Conservation (phyloP, 2,888 invertebrate species). For the Mongoloraphidia duomilia region DNA sequence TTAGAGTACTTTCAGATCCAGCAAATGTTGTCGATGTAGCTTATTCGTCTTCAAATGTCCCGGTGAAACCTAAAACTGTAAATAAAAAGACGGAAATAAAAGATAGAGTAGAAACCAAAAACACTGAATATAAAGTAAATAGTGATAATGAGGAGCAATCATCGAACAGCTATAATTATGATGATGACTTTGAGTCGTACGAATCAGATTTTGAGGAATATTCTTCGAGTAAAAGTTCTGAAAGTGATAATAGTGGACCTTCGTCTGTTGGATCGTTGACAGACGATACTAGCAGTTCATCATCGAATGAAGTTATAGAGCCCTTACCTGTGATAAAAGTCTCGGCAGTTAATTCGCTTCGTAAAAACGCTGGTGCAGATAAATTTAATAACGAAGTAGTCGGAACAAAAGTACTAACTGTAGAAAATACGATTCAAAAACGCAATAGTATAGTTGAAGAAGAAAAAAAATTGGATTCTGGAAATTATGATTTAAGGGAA, state of each 20-base stretch:
- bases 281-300: no score
- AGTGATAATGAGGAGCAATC: background rate
- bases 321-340: no score
- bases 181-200: slow-evolving; percentile 42
- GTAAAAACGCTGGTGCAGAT: slow-evolving; percentile 15
- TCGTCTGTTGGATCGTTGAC: no score
- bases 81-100: no score
- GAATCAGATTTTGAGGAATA: slow-evolving; percentile 39
- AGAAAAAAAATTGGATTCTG: slow-evolving; percentile 42
- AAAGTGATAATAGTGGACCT: no score
- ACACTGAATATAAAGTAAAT: background rate
- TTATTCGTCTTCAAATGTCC: background rate
- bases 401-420: background rate
- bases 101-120: no score
- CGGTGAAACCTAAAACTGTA: no score
- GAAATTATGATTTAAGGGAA: slow-evolving; percentile 37
- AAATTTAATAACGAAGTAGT: slow-evolving; percentile 14
- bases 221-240: slow-evolving; percentile 6
- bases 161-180: slow-evolving; percentile 25
- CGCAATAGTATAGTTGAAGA: slow-evolving; percentile 25
- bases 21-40: no score
- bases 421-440: slow-evolving; percentile 10
- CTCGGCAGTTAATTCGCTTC: no score
- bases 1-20: no score
- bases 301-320: no score